These are phyloP conservation scores for Otis tarda DNA, from an alignment of 2,113 vertebrate genomes.

Conservation along the genomic window DNA sequence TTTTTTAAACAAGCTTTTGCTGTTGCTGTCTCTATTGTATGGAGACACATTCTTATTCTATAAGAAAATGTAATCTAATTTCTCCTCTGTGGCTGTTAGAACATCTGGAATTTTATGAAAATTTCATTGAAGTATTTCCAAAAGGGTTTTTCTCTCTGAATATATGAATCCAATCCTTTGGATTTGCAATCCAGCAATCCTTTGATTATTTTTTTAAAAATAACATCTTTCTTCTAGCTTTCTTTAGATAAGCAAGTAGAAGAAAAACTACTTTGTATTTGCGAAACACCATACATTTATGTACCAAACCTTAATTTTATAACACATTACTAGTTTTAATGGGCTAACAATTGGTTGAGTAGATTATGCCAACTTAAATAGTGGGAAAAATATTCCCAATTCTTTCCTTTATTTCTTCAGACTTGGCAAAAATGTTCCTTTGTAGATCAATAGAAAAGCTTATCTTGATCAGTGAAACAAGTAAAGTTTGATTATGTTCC, in stretches of 20 bases:
- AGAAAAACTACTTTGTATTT: neutral
- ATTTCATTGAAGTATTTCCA: neutral
- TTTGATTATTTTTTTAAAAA: neutral
- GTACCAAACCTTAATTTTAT: neutral
- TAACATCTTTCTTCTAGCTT: neutral
- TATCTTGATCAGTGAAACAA: neutral
- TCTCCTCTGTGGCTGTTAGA: neutral
- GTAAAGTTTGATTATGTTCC: neutral
- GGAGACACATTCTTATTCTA: neutral
- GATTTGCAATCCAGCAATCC: neutral
- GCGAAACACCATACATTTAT: neutral
- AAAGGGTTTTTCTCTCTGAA: neutral
- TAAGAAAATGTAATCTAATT: neutral
- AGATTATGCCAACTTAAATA: neutral
- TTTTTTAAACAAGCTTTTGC: conserved; percentile 14
- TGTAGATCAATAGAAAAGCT: neutral
- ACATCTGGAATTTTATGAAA: conserved; percentile 20
- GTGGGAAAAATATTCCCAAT: neutral
- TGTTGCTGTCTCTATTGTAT: neutral
- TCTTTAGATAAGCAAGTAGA: neutral
- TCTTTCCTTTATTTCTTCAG: neutral
- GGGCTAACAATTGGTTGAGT: neutral
- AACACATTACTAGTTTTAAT: neutral
- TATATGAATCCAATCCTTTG: neutral
- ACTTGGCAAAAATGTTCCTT: neutral